Evolutionary conservation across 2,888 invertebrate genomes (phyloP).

Genomic region (Fragum fragum): DNA sequence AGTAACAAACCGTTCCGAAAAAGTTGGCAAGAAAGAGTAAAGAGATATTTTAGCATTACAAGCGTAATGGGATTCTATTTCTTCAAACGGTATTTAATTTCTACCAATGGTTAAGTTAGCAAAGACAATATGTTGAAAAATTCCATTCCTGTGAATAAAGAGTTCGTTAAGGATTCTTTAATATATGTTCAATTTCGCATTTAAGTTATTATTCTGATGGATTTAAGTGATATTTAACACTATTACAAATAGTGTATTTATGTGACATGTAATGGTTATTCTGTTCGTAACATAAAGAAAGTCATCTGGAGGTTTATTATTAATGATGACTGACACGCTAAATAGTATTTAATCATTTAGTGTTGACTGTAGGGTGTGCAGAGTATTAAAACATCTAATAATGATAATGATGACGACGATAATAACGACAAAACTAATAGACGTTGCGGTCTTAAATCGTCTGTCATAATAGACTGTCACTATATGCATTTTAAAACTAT

Average conservation of each 20-base stretch:
- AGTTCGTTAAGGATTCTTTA: neutral
- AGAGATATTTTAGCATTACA: neutral
- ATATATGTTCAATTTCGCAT: neutral
- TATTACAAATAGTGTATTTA: neutral
- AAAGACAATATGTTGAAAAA: conserved; percentile 20
- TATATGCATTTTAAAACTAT: no score
- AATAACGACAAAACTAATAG: no score
- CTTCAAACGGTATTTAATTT: conserved; percentile 10
- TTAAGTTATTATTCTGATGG: neutral
- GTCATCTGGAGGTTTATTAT: neutral
- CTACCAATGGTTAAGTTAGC: conserved; percentile 21
- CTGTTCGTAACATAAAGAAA: neutral
- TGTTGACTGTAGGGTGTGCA: no score
- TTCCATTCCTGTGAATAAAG: neutral
- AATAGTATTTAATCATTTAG: conserved; percentile 5
- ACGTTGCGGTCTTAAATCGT: no score
- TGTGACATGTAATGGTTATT: neutral
- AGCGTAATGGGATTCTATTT: neutral
- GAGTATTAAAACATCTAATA: no score
- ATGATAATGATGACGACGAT: no score
- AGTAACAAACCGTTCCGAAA: no score
- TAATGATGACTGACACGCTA: neutral
- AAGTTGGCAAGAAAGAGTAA: no score
- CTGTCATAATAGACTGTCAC: no score
- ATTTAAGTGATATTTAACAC: neutral